A percentile compares a stretch with the other conserved stretches of the same genome.
Evolutionary conservation across 2,113 vertebrate species (phyloP).

Genomic region (Oreochromis niloticus): DNA sequence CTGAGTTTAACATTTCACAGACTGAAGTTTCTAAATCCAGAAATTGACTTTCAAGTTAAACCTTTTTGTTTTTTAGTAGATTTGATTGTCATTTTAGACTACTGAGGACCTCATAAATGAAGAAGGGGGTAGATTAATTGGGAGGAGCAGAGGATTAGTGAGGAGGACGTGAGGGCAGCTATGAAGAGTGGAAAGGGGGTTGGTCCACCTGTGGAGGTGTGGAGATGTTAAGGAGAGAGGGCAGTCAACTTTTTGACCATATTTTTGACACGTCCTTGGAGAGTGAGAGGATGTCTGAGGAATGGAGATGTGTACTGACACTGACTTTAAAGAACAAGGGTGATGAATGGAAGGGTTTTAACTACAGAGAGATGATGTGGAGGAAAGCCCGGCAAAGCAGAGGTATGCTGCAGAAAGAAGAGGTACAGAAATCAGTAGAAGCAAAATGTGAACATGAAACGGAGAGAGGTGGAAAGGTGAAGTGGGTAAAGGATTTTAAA

Average conservation of each 20-base stretch:
- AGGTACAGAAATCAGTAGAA: not conserved
- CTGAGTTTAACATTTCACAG: not conserved
- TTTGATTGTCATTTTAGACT: not conserved
- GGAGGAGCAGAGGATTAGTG: not conserved
- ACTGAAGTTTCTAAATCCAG: not conserved
- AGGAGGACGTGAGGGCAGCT: accelerated
- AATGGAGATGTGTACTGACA: not conserved
- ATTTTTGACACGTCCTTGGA: not conserved
- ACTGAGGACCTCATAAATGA: not conserved
- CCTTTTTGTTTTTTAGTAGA: not conserved
- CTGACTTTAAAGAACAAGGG: not conserved
- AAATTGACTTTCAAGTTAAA: not conserved
- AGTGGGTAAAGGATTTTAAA: not conserved
- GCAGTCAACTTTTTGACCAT: not conserved
- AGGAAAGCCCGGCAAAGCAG: not conserved
- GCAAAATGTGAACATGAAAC: not conserved
- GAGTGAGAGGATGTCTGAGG: not conserved
- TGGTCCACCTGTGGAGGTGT: not conserved
- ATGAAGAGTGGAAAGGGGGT: not conserved
- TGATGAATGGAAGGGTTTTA: not conserved
- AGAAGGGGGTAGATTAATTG: not conserved
- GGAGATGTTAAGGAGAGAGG: not conserved
- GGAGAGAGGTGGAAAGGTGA: not conserved
- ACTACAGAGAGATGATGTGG: not conserved
- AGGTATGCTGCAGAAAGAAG: not conserved